phyloP scores from a whole-genome alignment of 2,888 invertebrate species.

The Melolontha melolontha region DNA sequence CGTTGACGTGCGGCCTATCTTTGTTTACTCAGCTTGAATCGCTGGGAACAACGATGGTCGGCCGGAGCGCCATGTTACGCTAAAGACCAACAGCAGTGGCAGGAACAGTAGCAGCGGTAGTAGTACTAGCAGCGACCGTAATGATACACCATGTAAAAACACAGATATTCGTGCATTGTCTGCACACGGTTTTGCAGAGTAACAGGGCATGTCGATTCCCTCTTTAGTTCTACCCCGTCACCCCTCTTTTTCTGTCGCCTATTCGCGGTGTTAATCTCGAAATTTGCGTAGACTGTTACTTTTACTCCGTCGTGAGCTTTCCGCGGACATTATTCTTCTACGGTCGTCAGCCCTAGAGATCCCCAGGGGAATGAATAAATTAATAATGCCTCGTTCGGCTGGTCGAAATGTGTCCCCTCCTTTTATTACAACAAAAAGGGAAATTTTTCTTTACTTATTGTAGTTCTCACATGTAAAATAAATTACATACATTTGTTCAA shows the following conservation, averaged over 20 bases:
- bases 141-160: conserved; percentile 61
- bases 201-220: background rate
- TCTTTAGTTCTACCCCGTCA: conserved; percentile 41
- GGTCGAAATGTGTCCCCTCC: conserved; percentile 55
- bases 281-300: conserved; percentile 51
- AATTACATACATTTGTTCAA: too few species aligned
- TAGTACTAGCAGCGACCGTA: conserved; percentile 50
- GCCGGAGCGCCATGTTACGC: too few species aligned
- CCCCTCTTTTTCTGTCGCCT: conserved; percentile 48
- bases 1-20: conserved; percentile 63
- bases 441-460: conserved; percentile 54
- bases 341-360: conserved; percentile 55
- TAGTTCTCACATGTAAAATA: conserved; percentile 51
- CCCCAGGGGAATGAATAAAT: conserved; percentile 59
- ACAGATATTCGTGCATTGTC: conserved; percentile 43
- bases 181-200: conserved; percentile 38
- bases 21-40: conserved; percentile 65
- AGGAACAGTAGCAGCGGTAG: conserved; percentile 3
- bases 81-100: too few species aligned
- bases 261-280: conserved; percentile 38
- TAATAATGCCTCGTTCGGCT: conserved; percentile 59
- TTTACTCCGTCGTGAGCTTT: conserved; percentile 52
- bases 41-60: conserved; percentile 33
- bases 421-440: conserved; percentile 56
- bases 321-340: conserved; percentile 53